Conservation (phyloP, 2,113 vertebrate species). For the Zeus faber region DNA sequence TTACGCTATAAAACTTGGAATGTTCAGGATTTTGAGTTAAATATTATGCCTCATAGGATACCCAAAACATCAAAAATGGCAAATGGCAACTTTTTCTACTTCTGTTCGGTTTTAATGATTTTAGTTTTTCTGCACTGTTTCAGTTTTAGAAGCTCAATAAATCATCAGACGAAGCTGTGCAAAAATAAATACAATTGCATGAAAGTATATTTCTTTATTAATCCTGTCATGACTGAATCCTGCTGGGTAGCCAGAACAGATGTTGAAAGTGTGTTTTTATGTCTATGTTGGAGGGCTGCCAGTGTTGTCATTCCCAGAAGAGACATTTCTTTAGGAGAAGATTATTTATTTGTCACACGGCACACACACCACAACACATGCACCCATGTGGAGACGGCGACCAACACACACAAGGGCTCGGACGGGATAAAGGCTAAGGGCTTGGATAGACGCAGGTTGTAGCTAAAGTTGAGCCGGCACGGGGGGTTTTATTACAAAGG, state of each 20-base stretch:
- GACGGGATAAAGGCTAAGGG: no score
- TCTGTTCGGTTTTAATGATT: constrained; percentile 39
- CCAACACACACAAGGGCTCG: no score
- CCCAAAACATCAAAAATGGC: constrained; percentile 13
- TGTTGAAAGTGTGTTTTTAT: constrained; percentile 25
- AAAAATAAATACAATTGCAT: constrained; percentile 30
- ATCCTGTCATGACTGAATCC: constrained; percentile 22
- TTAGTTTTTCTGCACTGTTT: constrained; percentile 28
- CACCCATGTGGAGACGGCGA: no score
- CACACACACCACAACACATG: no score
- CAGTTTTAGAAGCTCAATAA: constrained; percentile 13
- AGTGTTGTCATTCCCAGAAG: constrained; percentile 12
- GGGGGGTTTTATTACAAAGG: no score
- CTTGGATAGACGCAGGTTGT: no score
- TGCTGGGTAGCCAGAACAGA: constrained; percentile 30
- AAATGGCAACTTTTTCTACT: constrained; percentile 27
- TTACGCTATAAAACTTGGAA: constrained; percentile 21
- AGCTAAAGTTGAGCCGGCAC: no score
- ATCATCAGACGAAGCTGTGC: constrained; percentile 5
- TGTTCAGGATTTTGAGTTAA: constrained; percentile 19
- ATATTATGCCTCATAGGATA: constrained; percentile 25
- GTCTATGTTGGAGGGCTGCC: constrained; percentile 19
- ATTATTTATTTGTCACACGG: no score
- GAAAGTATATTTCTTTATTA: constrained; percentile 40
- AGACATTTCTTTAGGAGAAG: no score